Evolutionary conservation across 2,888 invertebrate genomes (phyloP).

Genomic region (Drosophila merina): DNA sequence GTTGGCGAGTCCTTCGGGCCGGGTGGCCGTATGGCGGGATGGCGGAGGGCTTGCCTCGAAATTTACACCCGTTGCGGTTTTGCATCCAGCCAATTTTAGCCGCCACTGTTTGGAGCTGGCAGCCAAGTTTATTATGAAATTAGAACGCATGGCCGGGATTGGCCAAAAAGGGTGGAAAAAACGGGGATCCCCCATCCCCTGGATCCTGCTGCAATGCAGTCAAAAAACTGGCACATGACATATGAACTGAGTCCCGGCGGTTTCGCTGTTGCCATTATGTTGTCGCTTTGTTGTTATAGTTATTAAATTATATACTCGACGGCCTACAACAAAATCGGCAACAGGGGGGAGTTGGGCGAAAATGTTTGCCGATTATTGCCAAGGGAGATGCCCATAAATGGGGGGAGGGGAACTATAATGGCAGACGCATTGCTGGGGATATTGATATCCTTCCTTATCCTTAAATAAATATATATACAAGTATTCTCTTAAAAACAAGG

Average conservation of each 20-base stretch:
- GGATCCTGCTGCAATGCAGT: slow-evolving; percentile 63
- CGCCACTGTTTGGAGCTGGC: slow-evolving; percentile 51
- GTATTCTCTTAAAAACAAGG: no score
- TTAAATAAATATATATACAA: not conserved
- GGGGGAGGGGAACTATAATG: slow-evolving; percentile 30
- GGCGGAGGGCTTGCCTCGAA: slow-evolving; percentile 43
- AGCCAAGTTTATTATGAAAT: slow-evolving; percentile 80
- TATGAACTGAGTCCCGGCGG: slow-evolving; percentile 60
- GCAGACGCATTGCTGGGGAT: slow-evolving; percentile 7
- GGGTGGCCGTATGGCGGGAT: not conserved
- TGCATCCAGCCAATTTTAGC: slow-evolving; percentile 68
- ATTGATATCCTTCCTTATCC: not conserved
- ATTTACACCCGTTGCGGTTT: slow-evolving; percentile 78
- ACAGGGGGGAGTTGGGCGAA: slow-evolving; percentile 11
- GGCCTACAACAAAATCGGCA: slow-evolving; percentile 46
- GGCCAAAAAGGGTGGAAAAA: slow-evolving; percentile 11
- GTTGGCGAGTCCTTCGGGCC: not conserved
- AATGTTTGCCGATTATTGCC: slow-evolving; percentile 69
- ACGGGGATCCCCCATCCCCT: not conserved
- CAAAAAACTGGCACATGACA: slow-evolving; percentile 73
- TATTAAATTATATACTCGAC: slow-evolving; percentile 71
- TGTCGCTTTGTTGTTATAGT: slow-evolving; percentile 55
- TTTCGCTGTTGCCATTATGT: slow-evolving; percentile 42
- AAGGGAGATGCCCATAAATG: slow-evolving; percentile 51
- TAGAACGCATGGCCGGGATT: slow-evolving; percentile 67